Evolutionary conservation across 1,140 invertebrate genomes (phyloP), one percentile per base, ranked within the genome.

Genomic region (Ceratina australensis): DNA sequence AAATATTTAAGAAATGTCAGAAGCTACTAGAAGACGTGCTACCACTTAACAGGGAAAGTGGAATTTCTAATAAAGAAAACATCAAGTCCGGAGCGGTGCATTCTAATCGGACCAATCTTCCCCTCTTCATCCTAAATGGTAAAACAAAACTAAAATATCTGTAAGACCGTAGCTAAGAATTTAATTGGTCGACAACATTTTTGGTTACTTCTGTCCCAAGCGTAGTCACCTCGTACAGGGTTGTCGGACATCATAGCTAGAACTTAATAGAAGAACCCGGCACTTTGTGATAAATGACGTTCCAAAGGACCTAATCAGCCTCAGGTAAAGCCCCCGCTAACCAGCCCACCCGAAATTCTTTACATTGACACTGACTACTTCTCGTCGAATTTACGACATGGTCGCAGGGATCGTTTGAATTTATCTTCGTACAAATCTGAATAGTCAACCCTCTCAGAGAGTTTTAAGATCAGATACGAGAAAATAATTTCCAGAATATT

Each of bases 271-370:
- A 42, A 64, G 20, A 18, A 28, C n/a, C 68, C 57, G 59, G 13
- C 16, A 42, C 22, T 61, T 50, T 13, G 68, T 84, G 72, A 84
- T 83, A 84, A 84, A 84, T 83, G 68, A 56, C 82, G 77, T 83
- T 84, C 81, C 78, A 63, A 20, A 79, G 56, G 52, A 52, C 59
- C 78, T 80, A 80, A 83, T 84, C 81, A 59, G 54, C 56, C 22
- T 4, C 81, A 83, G 78, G 81, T 83, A 84, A 69, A 77, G 52
- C 13, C n/a, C 22, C 49, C n/a, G 12, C 52, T 13, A 66, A 60
- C 67, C 52, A 42, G 50, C 47, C 18, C 4, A n/a, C 18, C 26
- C 26, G 22, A 28, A 72, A 80, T 68, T 72, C 74, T 16, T 63
- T 42, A 4, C 54, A 24, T 13, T 3, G 64, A 59, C 80, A 67